These are phyloP conservation scores for Cercocebus atys DNA, from an alignment of 2,113 vertebrate genomes.

Conservation along the genomic window DNA sequence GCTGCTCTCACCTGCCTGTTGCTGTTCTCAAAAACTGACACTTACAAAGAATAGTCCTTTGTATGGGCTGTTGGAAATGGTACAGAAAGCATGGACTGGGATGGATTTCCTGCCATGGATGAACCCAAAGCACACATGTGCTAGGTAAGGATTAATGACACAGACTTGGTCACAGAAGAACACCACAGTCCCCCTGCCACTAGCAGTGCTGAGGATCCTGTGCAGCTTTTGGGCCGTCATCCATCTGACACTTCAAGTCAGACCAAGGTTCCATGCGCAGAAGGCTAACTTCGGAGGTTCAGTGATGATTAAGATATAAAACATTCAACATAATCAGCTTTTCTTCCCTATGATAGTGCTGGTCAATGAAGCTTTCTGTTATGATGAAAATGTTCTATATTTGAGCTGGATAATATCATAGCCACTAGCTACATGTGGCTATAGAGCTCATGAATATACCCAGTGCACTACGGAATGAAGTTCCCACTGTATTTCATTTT, in stretches of 20 bases:
- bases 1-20: background rate
- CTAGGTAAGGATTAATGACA: background rate
- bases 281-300: background rate
- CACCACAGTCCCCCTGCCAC: background rate
- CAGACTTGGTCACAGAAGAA: background rate
- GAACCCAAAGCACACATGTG: background rate
- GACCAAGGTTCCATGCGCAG: accelerated
- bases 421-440: background rate
- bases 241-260: background rate
- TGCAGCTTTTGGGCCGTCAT: background rate
- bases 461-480: background rate
- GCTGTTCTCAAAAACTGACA: background rate
- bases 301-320: background rate
- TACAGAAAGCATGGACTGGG: background rate
- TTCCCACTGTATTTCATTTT: background rate
- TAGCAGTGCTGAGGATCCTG: background rate
- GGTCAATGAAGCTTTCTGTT: background rate
- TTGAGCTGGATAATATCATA: background rate
- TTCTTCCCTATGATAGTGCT: background rate
- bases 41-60: background rate
- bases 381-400: too few relatives aligned
- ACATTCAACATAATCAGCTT: background rate
- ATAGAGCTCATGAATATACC: background rate
- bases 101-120: accelerated
- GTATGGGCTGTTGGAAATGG: background rate